These are phyloP conservation scores for Hippocampus kuda DNA, from an alignment of 2,797 vertebrate genomes.

Conservation along the genomic window DNA sequence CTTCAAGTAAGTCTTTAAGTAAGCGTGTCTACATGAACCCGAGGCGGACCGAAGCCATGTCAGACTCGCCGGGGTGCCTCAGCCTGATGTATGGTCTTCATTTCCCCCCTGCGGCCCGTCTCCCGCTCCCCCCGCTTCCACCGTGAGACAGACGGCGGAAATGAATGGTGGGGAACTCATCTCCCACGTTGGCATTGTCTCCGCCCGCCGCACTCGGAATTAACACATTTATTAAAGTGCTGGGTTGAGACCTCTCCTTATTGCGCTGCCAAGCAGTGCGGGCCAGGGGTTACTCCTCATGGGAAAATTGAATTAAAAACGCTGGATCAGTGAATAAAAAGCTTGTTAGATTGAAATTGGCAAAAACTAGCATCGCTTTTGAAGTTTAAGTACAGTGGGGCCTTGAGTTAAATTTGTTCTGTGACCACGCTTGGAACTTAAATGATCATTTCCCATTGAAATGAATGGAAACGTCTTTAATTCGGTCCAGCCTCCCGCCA, in stretches of 20 bases:
- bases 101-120: constrained; percentile 40
- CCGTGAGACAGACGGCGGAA: constrained; percentile 58
- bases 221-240: constrained; percentile 72
- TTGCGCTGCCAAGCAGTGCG: constrained; percentile 47
- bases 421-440: background rate
- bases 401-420: background rate
- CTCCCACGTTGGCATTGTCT: constrained; percentile 60
- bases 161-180: constrained; percentile 61
- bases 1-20: background rate
- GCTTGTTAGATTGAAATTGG: constrained; percentile 38
- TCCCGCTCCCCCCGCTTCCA: constrained; percentile 45
- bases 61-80: constrained; percentile 42
- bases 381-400: background rate
- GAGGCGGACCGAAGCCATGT: constrained; percentile 27
- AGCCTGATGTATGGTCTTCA: constrained; percentile 61
- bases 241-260: constrained; percentile 60
- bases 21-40: constrained; percentile 10
- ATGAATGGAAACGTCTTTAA: background rate
- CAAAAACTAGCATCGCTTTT: background rate
- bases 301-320: constrained; percentile 55
- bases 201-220: constrained; percentile 59
- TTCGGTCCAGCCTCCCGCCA: no score
- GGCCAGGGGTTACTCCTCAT: constrained; percentile 30
- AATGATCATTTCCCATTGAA: background rate
- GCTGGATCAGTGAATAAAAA: constrained; percentile 59